Conservation (phyloP, 2,888 invertebrate species). For the Cartodere bifasciata region DNA sequence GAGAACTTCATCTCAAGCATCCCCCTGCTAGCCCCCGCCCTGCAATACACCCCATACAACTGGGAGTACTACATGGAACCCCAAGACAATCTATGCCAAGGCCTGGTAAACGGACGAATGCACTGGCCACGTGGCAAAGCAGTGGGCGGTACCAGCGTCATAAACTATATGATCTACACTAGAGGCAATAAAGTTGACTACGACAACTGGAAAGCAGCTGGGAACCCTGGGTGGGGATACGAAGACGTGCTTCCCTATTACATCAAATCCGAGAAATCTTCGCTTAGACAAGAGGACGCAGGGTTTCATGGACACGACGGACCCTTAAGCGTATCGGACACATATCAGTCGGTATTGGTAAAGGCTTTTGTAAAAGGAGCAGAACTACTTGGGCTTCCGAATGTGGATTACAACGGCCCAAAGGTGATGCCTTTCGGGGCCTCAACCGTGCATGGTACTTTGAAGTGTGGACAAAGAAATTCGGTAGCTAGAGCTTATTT, state of each 20-base stretch:
- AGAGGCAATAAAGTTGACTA: slow-evolving; percentile 40
- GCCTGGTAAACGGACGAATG: slow-evolving; percentile 22
- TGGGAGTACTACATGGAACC: slow-evolving; percentile 35
- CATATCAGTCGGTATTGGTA: slow-evolving; percentile 36
- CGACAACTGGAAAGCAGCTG: neutral
- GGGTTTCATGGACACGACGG: slow-evolving; percentile 49
- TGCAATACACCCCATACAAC: slow-evolving; percentile 32
- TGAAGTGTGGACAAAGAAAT: slow-evolving; percentile 39
- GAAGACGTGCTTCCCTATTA: slow-evolving; percentile 45
- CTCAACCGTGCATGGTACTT: slow-evolving; percentile 35
- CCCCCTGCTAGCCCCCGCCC: slow-evolving; percentile 32
- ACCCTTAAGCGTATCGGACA: slow-evolving; percentile 46
- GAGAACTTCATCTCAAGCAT: slow-evolving; percentile 34
- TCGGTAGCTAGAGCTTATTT: slow-evolving; percentile 48
- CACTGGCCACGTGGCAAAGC: slow-evolving; percentile 42
- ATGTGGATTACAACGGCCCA: slow-evolving; percentile 34
- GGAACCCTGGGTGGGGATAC: slow-evolving; percentile 38
- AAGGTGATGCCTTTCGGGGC: slow-evolving; percentile 35
- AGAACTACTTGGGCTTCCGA: slow-evolving; percentile 13
- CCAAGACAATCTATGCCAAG: slow-evolving; percentile 14
- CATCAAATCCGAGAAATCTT: slow-evolving; percentile 45
- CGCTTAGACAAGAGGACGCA: slow-evolving; percentile 27
- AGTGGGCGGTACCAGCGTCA: slow-evolving; percentile 37
- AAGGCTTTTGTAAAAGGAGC: slow-evolving; percentile 31
- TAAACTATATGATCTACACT: slow-evolving; percentile 41